Evolutionary conservation across 2,797 vertebrate species (phyloP).

Genomic region (Sciurus carolinensis): DNA sequence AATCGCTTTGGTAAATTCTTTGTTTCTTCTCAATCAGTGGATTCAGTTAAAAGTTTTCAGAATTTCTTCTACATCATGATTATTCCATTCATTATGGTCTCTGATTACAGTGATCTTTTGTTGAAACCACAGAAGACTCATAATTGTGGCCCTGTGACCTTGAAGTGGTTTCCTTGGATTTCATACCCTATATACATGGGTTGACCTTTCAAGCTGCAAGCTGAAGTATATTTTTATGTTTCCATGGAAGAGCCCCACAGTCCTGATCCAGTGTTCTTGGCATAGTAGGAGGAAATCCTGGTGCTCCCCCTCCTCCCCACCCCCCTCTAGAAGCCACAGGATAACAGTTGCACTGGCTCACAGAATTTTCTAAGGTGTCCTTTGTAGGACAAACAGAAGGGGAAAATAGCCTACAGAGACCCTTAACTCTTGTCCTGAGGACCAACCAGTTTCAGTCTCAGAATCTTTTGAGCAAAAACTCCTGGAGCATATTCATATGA

Average conservation of each 20-base stretch:
- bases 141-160: slow-evolving; percentile 81
- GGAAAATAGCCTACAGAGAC: background rate
- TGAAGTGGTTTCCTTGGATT: slow-evolving; percentile 81
- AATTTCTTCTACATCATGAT: slow-evolving; percentile 44
- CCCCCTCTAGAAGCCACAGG: background rate
- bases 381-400: background rate
- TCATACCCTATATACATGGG: slow-evolving; percentile 53
- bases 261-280: background rate
- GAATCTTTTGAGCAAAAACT: slow-evolving; percentile 15
- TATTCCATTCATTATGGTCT: slow-evolving; percentile 63
- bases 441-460: background rate
- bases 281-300: slow-evolving; percentile 6
- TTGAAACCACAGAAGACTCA: slow-evolving; percentile 69
- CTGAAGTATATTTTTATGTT: slow-evolving; percentile 60
- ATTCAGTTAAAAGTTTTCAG: slow-evolving; percentile 64
- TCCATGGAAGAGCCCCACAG: background rate
- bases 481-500: background rate
- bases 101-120: slow-evolving; percentile 79
- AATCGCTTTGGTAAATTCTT: slow-evolving; percentile 11
- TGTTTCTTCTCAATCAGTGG: slow-evolving; percentile 51
- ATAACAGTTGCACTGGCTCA: background rate
- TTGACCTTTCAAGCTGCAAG: slow-evolving; percentile 78
- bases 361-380: slow-evolving; percentile 39
- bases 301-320: fast-evolving
- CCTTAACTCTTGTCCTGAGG: background rate